A percentile compares a stretch with the other conserved stretches of the same genome.
Conservation (phyloP, 2,113 vertebrate genomes). For the Vanacampus margaritifer region DNA sequence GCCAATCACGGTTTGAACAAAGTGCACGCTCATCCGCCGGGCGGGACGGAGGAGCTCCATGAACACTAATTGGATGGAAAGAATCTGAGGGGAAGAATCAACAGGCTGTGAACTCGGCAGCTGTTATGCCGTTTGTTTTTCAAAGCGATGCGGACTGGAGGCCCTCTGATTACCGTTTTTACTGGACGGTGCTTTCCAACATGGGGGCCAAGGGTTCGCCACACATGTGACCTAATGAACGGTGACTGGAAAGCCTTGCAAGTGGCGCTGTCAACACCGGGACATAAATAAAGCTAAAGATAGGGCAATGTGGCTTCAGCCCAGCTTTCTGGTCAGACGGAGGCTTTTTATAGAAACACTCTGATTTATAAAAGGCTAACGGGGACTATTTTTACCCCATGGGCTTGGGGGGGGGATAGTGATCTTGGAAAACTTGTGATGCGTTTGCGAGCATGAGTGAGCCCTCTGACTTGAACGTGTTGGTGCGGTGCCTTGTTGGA, state of each 20-base stretch:
- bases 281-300: constrained; percentile 85
- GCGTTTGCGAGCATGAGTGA: constrained; percentile 69
- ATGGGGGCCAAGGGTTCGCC: constrained; percentile 27
- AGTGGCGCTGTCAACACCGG: constrained; percentile 81
- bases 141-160: constrained; percentile 30
- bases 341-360: constrained; percentile 87
- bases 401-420: constrained; percentile 36
- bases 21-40: constrained; percentile 48
- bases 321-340: constrained; percentile 68
- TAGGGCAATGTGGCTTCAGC: constrained; percentile 67
- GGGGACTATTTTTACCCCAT: constrained; percentile 76
- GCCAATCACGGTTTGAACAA: constrained; percentile 46
- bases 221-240: constrained; percentile 71
- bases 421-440: constrained; percentile 73
- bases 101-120: constrained; percentile 56
- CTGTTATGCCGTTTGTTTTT: constrained; percentile 56
- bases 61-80: constrained; percentile 70
- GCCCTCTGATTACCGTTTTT: constrained; percentile 49
- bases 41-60: constrained; percentile 47
- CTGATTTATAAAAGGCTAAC: constrained; percentile 82
- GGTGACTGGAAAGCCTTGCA: constrained; percentile 75
- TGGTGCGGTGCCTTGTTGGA: constrained; percentile 47
- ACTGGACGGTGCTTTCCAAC: constrained; percentile 58
- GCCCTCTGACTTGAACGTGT: constrained; percentile 69
- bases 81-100: constrained; percentile 58